Conservation (phyloP, 2,113 vertebrate genomes). For the Barbus barbus region DNA sequence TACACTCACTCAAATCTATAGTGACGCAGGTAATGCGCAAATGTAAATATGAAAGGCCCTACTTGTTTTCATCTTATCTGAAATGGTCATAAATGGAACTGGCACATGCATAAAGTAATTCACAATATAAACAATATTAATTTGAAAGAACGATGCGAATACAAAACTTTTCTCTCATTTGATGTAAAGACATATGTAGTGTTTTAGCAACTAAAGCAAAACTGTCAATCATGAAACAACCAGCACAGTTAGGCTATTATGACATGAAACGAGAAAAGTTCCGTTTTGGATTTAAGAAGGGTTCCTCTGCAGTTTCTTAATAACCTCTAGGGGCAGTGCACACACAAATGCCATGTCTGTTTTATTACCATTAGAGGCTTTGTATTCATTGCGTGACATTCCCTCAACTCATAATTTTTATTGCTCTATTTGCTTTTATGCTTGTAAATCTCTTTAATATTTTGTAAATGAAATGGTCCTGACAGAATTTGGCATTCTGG, state of each 20-base stretch:
- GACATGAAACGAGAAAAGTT: neutral
- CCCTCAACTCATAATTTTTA: neutral
- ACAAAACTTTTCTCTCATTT: neutral
- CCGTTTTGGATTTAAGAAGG: neutral
- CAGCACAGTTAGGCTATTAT: neutral
- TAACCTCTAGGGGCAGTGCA: conserved; percentile 7
- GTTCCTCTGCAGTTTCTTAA: neutral
- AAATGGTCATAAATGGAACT: no score
- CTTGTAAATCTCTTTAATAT: neutral
- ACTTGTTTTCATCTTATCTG: no score
- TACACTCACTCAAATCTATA: neutral
- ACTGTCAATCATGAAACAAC: neutral
- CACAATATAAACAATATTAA: neutral
- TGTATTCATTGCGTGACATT: neutral
- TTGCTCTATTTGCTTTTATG: neutral
- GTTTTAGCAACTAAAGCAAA: neutral
- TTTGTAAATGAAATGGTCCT: neutral
- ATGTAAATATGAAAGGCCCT: neutral
- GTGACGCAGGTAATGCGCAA: neutral
- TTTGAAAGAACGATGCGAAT: neutral
- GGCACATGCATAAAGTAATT: neutral
- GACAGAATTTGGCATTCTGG: neutral
- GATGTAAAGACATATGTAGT: neutral
- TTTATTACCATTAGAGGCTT: conserved; percentile 16
- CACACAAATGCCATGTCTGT: neutral